Base-by-base conservation (phyloP, 2,113 vertebrate species). In the Calidris pygmaea region DNA sequence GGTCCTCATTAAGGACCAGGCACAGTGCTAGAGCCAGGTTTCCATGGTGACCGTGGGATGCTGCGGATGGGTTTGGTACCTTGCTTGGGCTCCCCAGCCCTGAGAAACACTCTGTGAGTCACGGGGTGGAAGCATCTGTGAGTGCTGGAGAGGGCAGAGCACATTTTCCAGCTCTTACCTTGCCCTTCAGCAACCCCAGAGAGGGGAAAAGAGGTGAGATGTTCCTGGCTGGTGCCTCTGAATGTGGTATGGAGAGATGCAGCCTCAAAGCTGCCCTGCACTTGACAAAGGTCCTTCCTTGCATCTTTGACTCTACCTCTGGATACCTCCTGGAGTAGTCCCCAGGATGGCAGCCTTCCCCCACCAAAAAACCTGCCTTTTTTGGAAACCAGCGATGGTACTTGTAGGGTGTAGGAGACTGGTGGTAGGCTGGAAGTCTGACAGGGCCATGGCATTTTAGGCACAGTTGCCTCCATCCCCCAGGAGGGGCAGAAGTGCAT, bases 351-450 rank as follows among this genome's bases (percentile, higher is more conserved):
- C 48, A 79, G 24, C 24, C 58, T 66, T 50, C 34, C 12, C 30
- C 10, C 6, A 4, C 10, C 7, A 27, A 3, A 1, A 62, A 37
- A 18, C 12, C 56, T 2, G 1, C 4, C 10, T 14, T 7, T 5
- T 56, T 72, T 53, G 32, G 70, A 59, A 71, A 81, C 47, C 73
- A 78, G 29, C 7, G 53, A 1, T 75, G 30, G 58, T 26, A 30
- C 59, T 67, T 2, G 1, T 9, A 26, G 45, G 37, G 17, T 18
- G 19, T 4, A 50, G 41, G 29, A 56, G 37, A 41, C 43, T 23
- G 30, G 43, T 20, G 22, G 59, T 21, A 50, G 34, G 39, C 18
- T 43, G 58, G 20, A 20, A 48, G 12, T 14, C 10, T 32, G 27
- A 35, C 21, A 39, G 19, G 29, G 37, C 85, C 32, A 4, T 24